Base-by-base conservation (phyloP, 2,113 vertebrate genomes). In the Tricholaema leucomelas region DNA sequence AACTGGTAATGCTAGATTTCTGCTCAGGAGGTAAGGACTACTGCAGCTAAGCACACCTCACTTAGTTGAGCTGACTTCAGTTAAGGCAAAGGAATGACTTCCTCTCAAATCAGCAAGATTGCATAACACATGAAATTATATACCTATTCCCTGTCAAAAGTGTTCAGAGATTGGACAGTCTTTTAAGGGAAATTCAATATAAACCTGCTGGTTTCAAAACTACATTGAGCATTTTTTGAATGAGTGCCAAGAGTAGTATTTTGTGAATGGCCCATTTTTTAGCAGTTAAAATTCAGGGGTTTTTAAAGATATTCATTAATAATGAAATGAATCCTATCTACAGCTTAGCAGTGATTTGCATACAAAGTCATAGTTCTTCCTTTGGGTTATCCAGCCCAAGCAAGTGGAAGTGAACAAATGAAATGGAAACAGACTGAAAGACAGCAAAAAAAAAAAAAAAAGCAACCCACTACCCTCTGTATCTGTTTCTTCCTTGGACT, bases 1-100 rank as follows among this genome's bases (percentile, higher is more conserved):
- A 97, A 97, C 96, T 95, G 87, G 97, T 96, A 96, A 96, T 1
- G 17, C 95, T 94, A 76, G 91, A 97, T 96, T 94, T 95, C 85
- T 97, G 97, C 88, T 97, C 94, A 92, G 48, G 78, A 96, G 94
- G 92, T 82, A 95, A 90, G 87, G 81, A 95, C 87, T 91, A 74
- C 33, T 46, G 91, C 90, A 95, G 85, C 91, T 84, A 70, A 89
- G 95, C 69, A 85, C 85, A 96, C 81, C 71, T 89, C 80, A 87
- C 61, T 6, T 17, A 94, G 76, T 10, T 88, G 67, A 91, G 73
- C 21, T 1, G 30, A 88, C 91, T 92, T 88, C 87, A 83, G 64
- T 78, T 61, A 90, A 70, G 78, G 79, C 91, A 94, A 94, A 85
- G 78, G 58, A 89, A 25, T 67, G 24, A 94, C 66, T 88, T 83